A percentile compares a stretch with the other conserved stretches of the same genome.
Evolutionary conservation across 2,797 vertebrate genomes (phyloP).

Genomic region (Cyprinella venusta): DNA sequence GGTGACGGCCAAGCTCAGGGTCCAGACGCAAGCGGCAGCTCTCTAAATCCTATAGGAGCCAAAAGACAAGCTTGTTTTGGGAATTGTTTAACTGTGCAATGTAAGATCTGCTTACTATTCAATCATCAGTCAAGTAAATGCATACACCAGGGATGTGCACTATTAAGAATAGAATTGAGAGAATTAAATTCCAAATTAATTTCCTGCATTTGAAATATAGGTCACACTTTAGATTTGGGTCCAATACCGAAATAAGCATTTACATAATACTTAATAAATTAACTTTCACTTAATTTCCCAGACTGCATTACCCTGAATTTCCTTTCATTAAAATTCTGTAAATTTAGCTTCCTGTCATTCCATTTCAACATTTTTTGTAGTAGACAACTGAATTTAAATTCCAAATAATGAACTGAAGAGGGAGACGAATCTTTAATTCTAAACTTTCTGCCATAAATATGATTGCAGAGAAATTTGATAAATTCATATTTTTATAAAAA

Average conservation of each 20-base stretch:
- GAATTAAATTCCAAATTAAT: not conserved
- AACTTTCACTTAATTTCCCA: too few species aligned
- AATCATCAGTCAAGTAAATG: not conserved
- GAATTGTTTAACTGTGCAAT: not conserved
- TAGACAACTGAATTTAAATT: not conserved
- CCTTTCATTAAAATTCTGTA: not conserved
- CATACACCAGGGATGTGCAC: too few species aligned
- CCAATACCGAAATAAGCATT: too few species aligned
- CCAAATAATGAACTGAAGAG: not conserved
- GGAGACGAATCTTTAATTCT: not conserved
- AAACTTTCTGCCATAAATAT: not conserved
- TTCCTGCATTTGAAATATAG: too few species aligned
- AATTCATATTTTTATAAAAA: too few species aligned
- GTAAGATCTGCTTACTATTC: not conserved
- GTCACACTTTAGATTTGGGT: too few species aligned
- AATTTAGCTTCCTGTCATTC: not conserved
- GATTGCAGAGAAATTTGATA: too few species aligned
- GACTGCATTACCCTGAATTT: too few species aligned
- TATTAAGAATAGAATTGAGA: too few species aligned
- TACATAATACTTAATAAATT: too few species aligned
- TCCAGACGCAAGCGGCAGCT: constrained; percentile 93
- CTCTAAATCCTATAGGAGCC: constrained; percentile 86
- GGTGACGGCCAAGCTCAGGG: constrained; percentile 93
- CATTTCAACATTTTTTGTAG: not conserved
- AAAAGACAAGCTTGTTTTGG: not conserved